A percentile compares a stretch with the other conserved stretches of the same genome.
phyloP scores from a whole-genome alignment of 2,113 vertebrate species.

The Cichladusa arquata region DNA sequence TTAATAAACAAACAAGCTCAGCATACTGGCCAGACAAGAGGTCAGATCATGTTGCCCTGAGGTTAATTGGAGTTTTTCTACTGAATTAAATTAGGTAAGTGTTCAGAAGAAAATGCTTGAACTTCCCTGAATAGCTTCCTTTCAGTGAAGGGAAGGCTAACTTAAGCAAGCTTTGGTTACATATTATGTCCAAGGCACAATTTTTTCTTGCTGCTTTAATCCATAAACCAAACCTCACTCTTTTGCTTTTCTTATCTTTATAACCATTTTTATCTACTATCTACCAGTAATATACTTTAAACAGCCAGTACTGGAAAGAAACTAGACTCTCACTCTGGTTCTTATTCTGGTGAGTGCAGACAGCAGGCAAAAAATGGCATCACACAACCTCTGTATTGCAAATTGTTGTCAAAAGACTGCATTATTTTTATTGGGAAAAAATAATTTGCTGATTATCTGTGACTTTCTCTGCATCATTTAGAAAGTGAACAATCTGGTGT shows the following conservation, averaged over 20 bases:
- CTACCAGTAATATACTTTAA: background rate
- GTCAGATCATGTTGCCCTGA: slow-evolving; percentile 8
- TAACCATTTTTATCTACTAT: background rate
- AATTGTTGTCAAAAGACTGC: background rate
- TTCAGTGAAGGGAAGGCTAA: background rate
- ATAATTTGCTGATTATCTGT: background rate
- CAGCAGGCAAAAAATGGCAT: background rate
- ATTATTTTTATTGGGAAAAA: background rate
- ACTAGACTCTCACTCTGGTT: background rate
- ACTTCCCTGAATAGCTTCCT: background rate
- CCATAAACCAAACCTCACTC: background rate
- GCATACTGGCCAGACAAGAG: background rate
- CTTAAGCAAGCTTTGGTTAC: background rate
- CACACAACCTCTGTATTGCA: background rate
- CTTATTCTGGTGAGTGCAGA: background rate
- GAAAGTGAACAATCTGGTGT: background rate
- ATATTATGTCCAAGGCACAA: background rate
- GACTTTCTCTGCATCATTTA: background rate
- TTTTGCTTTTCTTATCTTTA: background rate
- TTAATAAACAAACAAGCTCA: slow-evolving; percentile 61
- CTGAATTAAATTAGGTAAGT: slow-evolving; percentile 43
- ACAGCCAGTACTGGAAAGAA: background rate
- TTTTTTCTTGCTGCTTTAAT: background rate
- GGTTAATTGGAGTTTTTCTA: slow-evolving; percentile 63
- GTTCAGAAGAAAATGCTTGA: slow-evolving; percentile 18